Evolutionary conservation across 2,113 vertebrate species (phyloP), one percentile per base, ranked within the genome.

Genomic region (Probosciger aterrimus): DNA sequence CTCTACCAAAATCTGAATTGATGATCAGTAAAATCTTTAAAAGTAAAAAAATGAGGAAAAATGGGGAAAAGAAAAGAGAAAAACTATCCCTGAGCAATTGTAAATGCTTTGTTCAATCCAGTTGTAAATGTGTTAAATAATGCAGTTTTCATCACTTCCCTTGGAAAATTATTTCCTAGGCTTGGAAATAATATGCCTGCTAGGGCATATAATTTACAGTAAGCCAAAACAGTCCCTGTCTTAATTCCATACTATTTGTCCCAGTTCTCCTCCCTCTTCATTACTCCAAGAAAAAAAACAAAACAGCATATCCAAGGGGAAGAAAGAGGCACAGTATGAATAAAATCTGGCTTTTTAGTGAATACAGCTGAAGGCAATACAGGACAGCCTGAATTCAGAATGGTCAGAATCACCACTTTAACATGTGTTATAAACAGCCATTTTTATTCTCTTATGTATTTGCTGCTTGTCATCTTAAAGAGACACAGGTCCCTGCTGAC

Each of bases 41-140:
- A 86, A 70, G 44, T 28, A 60, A 84, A 73, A 76, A 93, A 86
- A 14, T 4, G 12, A 68, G 7, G 62, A 55, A 80, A 80, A 25
- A 81, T 10, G 17, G 30, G 46, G 15, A 6, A 22, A 39, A 60
- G 92, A 78, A 77, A 67, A 79, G 35, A 71, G 68, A 69, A 79
- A 85, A 95, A 62, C n/a, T 62, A n/a, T 64, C 39, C 52, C n/a
- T 68, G 35, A 41, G 78, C 18, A 25, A 18, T 44, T 88, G 43
- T 78, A 88, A 90, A 70, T 75, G 75, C 28, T 88, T 88, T 62
- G 37, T 83, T 95, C 85, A 75, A 39, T 78, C 82, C 64, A 83
- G 85, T 88, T 88, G 49, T 88, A 93, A 95, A 92, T 92, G 65
- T 67, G 76, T 52, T 87, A 83, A 94, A 91, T 67, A 90, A 86